A percentile compares a stretch with the other conserved stretches of the same genome.
Conservation (phyloP, 2,888 invertebrate species). For the Ichneumoninae sp. region DNA sequence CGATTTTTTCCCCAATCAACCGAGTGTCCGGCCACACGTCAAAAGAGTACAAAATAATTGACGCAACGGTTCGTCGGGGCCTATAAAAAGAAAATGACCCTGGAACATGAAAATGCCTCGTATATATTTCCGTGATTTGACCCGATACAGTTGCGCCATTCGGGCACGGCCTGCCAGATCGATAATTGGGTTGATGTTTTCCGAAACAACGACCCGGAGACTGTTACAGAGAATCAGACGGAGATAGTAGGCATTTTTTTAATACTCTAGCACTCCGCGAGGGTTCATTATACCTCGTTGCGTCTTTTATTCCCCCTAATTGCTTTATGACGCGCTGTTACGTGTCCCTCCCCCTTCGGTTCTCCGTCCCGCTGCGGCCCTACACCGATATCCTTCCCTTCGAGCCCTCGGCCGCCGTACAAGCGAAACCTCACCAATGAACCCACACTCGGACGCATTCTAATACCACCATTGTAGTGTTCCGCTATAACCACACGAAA, state of each 20-base stretch:
- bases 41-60: too few species aligned
- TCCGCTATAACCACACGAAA: slow-evolving; percentile 15
- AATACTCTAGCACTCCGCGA: slow-evolving; percentile 59
- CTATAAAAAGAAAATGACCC: background rate
- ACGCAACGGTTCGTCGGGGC: background rate
- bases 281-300: slow-evolving; percentile 71
- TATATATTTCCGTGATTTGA: background rate
- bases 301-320: slow-evolving; percentile 72
- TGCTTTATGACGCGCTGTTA: slow-evolving; percentile 72
- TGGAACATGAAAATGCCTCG: background rate
- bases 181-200: slow-evolving; percentile 67
- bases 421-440: slow-evolving; percentile 10
- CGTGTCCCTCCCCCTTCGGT: slow-evolving; percentile 44
- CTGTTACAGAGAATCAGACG: background rate
- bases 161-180: slow-evolving; percentile 50
- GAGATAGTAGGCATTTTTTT: slow-evolving; percentile 27
- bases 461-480: slow-evolving; percentile 19
- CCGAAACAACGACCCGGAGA: slow-evolving; percentile 53
- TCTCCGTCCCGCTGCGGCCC: slow-evolving; percentile 35
- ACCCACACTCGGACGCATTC: slow-evolving; percentile 31
- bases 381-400: slow-evolving; percentile 49
- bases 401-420: slow-evolving; percentile 12
- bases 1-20: too few species aligned
- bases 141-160: slow-evolving; percentile 22
- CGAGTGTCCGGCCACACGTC: too few species aligned